Base-by-base conservation (phyloP, 2,888 invertebrate species). In the Doris montereyensis region DNA sequence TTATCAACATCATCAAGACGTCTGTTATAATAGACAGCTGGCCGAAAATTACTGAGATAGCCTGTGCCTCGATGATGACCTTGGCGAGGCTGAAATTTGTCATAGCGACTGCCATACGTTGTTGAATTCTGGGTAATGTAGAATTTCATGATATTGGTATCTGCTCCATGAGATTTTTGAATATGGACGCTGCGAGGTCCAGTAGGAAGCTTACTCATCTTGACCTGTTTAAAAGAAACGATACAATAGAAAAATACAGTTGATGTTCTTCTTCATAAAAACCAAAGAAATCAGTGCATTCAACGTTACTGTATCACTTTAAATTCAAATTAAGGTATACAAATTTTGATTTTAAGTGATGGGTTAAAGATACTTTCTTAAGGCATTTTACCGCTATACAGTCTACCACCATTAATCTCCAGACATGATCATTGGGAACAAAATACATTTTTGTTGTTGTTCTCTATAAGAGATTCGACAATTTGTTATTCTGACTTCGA, bases 141-240 rank as follows among this genome's bases (percentile, higher is more conserved):
- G 81, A 91, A 91, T 80, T 91, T 91, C 89, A 90, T 90, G 72
- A 90, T 85, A 80, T 91, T 89, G 2, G 87, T 88, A 83, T 91
- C 91, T 17, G 90, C 89, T 2, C 91, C 91, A 81, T 88, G 84
- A 76, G 91, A 91, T 73, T 86, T 84, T 72, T 86, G 85, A 62
- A 91, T 87, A 83, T 91, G 91, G 32, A 84, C 84, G 77, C 86
- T 88, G 30, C 87, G 83, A 32, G 86, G 85, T 13, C 91, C 91
- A 73, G 85, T 85, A 73, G 89, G 88, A 78, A 90, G 81, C 32
- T 86, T 87, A 57, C 88, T 88, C 89, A 89, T 89, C 62, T 76
- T 83, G 68, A 35, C 34, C 52, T 41, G 52, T 41, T 10, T 10
- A 41, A 41, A 41, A 17, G 5, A 17, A 10, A 41, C 5, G 52